Base-by-base conservation (phyloP, 2,113 vertebrate species). In the Poeciliopsis retropinna region DNA sequence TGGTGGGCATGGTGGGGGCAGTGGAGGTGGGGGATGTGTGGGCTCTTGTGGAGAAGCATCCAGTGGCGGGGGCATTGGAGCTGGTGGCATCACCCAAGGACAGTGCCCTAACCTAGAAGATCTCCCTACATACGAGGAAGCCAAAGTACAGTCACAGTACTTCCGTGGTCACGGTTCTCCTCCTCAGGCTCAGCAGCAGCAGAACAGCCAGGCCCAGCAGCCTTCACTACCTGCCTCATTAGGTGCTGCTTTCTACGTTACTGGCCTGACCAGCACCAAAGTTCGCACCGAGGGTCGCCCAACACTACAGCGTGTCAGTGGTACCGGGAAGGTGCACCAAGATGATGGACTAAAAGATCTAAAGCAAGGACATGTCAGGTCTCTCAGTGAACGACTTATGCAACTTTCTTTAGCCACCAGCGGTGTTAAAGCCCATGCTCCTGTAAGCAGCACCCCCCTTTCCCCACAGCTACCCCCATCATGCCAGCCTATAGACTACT, bases 81-180 rank as follows among this genome's bases (percentile, higher is more conserved):
- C 95, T 90, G 94, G 93, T 91, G 70, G 95, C 83, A 79, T 91
- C 78, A 0, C 87, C 89, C 75, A 87, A 19, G 90, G 87, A 8
- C 91, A 90, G 63, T 95, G 96, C 65, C 96, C 90, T 27, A 97
- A 95, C 91, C 94, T 95, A 0, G 97, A 99, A 87, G 98, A 99
- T 83, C 95, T 99, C 32, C 98, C 98, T 0, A 96, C 97, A 7
- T 99, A 99, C 0, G 98, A 99, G 90, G 98, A 99, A 90, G 98
- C 98, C 86, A 99, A 99, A 91, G 98, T 99, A 13, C 98, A 99
- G 93, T 99, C 98, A 0, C 98, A 99, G 81, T 99, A 98, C 78
- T 99, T 98, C 86, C 93, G 97, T 3, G 97, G 97, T 41, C 97
- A 98, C 10, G 87, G 73, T 27, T 82, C 90, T 30, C 88, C 86